Conservation (phyloP, 2,797 vertebrate genomes). For the Clarias pachynema region DNA sequence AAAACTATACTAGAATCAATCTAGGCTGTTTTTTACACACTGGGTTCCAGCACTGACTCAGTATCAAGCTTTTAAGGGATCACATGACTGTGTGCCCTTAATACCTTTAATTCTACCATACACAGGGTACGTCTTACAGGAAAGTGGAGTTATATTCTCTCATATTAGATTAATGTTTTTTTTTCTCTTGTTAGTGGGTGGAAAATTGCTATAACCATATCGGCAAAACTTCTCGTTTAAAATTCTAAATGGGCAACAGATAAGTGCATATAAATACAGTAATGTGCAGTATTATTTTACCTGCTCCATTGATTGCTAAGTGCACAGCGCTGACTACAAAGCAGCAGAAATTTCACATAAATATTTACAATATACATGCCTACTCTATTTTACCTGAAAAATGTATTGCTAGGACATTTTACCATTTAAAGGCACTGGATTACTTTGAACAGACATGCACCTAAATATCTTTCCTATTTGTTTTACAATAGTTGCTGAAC, state of each 20-base stretch:
- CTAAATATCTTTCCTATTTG: neutral
- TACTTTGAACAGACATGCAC: neutral
- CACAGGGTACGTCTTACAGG: conserved; percentile 45
- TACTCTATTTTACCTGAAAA: neutral
- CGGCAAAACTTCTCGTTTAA: conserved; percentile 13
- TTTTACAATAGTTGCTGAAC: neutral
- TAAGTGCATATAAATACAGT: neutral
- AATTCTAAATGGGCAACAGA: neutral
- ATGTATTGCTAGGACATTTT: neutral
- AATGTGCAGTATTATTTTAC: conserved; percentile 12
- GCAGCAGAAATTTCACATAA: neutral
- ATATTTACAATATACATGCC: neutral
- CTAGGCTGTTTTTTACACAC: conserved; percentile 13
- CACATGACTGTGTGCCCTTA: conserved; percentile 52
- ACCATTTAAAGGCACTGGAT: neutral
- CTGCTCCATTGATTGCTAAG: conserved; percentile 1
- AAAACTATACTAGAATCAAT: neutral
- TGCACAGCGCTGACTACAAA: neutral
- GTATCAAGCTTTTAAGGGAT: conserved; percentile 55
- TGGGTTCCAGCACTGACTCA: conserved; percentile 7
- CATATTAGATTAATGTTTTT: conserved; percentile 47
- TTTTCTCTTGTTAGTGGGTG: conserved; percentile 41
- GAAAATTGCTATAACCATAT: conserved; percentile 51
- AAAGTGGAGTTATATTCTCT: conserved; percentile 59
- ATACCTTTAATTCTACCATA: conserved; percentile 56